A percentile compares a stretch with the other conserved stretches of the same genome.
phyloP scores from a whole-genome alignment of 2,888 invertebrate genomes.

The Perdita meconis region DNA sequence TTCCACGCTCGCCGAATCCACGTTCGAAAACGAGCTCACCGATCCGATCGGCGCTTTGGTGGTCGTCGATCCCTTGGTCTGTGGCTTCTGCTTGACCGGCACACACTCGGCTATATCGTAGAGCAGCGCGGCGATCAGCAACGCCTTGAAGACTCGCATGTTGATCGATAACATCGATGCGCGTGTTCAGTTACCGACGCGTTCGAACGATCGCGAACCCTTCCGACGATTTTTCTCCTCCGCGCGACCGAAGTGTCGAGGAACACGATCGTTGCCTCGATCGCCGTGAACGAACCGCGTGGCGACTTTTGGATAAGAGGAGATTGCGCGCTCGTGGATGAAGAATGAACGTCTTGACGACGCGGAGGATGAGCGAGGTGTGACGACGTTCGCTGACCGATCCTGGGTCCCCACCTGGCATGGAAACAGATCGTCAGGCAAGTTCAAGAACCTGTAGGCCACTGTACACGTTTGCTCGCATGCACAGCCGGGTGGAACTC shows the following conservation, averaged over 20 bases:
- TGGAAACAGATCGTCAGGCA: conserved; percentile 66
- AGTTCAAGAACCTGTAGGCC: conserved; percentile 77
- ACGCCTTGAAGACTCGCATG: conserved; percentile 77
- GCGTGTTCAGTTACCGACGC: conserved; percentile 16
- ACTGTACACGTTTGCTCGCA: conserved; percentile 36
- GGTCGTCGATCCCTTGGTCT: conserved; percentile 23
- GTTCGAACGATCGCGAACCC: no score
- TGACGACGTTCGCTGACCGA: conserved; percentile 63
- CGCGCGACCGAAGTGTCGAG: no score
- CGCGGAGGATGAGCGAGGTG: conserved; percentile 69
- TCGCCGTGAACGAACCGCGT: no score
- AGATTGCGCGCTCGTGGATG: conserved; percentile 17
- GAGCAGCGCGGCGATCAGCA: conserved; percentile 54
- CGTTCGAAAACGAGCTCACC: no score
- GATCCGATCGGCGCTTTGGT: neutral
- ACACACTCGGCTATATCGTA: conserved; percentile 37
- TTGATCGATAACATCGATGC: conserved; percentile 73
- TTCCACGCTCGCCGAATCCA: no score
- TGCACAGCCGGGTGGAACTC: conserved; percentile 20
- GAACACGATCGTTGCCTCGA: no score
- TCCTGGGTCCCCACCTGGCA: conserved; percentile 73
- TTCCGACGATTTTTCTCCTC: no score
- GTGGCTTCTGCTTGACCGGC: conserved; percentile 47
- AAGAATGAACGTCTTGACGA: conserved; percentile 67
- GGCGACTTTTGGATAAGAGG: conserved; percentile 12